Evolutionary conservation across 2,888 invertebrate species (phyloP).

Genomic region (Apotomis capreana): DNA sequence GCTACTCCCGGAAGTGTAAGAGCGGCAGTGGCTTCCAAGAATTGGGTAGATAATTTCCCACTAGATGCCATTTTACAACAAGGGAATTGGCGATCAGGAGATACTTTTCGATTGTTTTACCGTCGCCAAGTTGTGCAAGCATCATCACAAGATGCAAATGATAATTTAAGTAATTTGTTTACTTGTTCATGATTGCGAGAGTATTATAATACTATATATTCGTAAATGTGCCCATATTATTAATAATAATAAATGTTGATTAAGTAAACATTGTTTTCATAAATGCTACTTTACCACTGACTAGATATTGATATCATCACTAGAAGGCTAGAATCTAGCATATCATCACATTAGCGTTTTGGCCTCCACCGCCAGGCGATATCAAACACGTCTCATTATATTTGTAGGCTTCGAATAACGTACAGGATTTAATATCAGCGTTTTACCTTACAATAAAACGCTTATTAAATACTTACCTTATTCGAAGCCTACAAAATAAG

Average conservation of each 20-base stretch:
- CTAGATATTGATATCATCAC: no score
- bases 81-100: constrained; percentile 33
- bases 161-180: no score
- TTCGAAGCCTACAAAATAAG: neutral
- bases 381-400: neutral
- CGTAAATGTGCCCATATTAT: no score
- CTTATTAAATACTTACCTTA: no score
- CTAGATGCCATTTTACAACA: constrained; percentile 29
- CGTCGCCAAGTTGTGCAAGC: neutral
- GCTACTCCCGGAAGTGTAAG: constrained; percentile 21
- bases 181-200: no score
- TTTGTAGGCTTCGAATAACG: no score
- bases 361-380: neutral
- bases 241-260: no score
- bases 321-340: neutral
- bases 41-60: constrained; percentile 21
- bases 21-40: constrained; percentile 16
- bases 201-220: no score
- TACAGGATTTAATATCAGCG: neutral
- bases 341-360: constrained; percentile 3
- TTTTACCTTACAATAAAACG: constrained; percentile 8
- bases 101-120: constrained; percentile 4
- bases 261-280: no score
- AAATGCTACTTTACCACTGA: no score
- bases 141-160: neutral